Percentiles rank a stretch among this genome's conserved stretches.
These are phyloP conservation scores for Styela clava DNA, from an alignment of 23 tunicate species.

Conservation along the genomic window DNA sequence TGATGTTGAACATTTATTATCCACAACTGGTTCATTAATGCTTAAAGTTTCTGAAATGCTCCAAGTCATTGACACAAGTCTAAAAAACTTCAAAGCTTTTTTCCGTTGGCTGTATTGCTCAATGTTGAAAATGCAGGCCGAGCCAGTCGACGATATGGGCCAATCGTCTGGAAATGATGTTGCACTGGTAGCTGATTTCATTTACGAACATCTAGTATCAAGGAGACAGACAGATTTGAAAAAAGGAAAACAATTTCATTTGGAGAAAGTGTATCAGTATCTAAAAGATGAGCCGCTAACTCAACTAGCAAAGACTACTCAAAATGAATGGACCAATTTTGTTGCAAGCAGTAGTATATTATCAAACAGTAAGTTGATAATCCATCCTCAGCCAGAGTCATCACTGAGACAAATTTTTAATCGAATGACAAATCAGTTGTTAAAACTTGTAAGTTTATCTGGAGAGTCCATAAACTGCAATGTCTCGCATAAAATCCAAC, in stretches of 20 bases:
- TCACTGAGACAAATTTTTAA: slow-evolving; percentile 50
- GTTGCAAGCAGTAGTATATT: slow-evolving; percentile 40
- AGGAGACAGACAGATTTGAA: slow-evolving; percentile 39
- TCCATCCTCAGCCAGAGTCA: slow-evolving; percentile 40
- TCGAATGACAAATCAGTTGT: slow-evolving; percentile 8
- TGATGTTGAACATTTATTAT: slow-evolving; percentile 28
- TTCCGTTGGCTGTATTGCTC: slow-evolving; percentile 56
- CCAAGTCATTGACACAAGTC: slow-evolving; percentile 65
- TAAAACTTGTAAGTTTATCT: not conserved
- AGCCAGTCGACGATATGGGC: slow-evolving; percentile 17
- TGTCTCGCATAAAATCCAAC: not conserved
- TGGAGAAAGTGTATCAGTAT: slow-evolving; percentile 80
- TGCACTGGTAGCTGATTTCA: slow-evolving; percentile 74
- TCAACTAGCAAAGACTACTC: slow-evolving; percentile 13
- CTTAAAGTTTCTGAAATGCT: slow-evolving; percentile 70
- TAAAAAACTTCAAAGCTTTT: slow-evolving; percentile 67
- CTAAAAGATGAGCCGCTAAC: slow-evolving; percentile 44
- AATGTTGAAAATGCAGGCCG: slow-evolving; percentile 27
- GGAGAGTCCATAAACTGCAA: not conserved
- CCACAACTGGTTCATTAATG: slow-evolving; percentile 45
- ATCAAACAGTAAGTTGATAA: slow-evolving; percentile 36
- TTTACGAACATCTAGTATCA: slow-evolving; percentile 48
- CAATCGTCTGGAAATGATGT: slow-evolving; percentile 44
- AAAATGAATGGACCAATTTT: slow-evolving; percentile 54
- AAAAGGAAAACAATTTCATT: slow-evolving; percentile 65